A percentile compares a stretch with the other conserved stretches of the same genome.
These are phyloP conservation scores for Apantesis nais DNA, from an alignment of 2,888 invertebrate genomes.

Conservation along the genomic window DNA sequence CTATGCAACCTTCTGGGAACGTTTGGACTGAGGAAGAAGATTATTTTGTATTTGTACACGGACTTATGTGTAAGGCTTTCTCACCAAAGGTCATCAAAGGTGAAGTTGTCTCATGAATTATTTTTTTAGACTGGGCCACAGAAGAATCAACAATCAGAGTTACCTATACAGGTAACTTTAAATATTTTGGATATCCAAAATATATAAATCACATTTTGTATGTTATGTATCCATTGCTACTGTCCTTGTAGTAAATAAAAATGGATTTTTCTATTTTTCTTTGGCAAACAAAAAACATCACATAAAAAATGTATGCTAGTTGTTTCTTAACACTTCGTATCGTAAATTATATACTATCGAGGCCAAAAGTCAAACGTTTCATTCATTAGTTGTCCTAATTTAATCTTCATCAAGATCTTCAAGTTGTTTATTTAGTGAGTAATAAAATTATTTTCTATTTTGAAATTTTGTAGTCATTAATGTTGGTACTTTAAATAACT, in stretches of 20 bases:
- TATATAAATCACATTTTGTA: too few relatives aligned
- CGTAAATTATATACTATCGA: background rate
- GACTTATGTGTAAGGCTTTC: background rate
- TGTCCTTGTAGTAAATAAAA: too few relatives aligned
- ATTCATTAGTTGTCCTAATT: background rate
- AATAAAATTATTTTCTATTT: constrained; percentile 31
- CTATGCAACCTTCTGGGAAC: too few relatives aligned
- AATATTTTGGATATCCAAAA: too few relatives aligned
- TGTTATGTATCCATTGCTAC: too few relatives aligned
- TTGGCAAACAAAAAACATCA: background rate
- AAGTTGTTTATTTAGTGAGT: constrained; percentile 13
- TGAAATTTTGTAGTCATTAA: constrained; percentile 38
- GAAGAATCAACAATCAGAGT: too few relatives aligned
- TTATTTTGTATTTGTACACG: too few relatives aligned
- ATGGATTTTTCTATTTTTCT: background rate
- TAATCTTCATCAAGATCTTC: constrained; percentile 9
- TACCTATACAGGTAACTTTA: too few relatives aligned
- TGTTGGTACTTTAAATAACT: constrained; percentile 41
- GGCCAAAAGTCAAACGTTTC: background rate
- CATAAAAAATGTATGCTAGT: background rate
- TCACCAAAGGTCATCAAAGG: background rate
- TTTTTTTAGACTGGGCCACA: too few relatives aligned
- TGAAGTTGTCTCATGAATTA: background rate
- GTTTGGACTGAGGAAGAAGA: too few relatives aligned
- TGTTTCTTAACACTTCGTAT: background rate